These are phyloP conservation scores for Menidia menidia DNA, from an alignment of 2,797 vertebrate genomes.

Conservation along the genomic window DNA sequence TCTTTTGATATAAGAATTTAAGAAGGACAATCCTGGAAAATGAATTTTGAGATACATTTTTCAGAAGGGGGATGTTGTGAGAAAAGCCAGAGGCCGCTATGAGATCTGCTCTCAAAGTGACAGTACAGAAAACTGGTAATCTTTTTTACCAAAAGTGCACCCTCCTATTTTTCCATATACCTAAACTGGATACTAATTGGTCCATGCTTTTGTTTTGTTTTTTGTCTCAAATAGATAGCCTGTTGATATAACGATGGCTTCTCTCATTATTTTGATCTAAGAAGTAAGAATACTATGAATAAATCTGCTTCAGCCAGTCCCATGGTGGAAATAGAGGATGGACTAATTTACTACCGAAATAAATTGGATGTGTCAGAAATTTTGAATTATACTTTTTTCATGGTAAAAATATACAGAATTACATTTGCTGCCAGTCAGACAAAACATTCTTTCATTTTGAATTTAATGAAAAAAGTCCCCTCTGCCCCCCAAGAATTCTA, in stretches of 20 bases:
- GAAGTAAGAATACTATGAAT: background rate
- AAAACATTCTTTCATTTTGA: no score
- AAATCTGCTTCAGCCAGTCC: background rate
- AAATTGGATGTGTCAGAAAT: no score
- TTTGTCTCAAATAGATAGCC: background rate
- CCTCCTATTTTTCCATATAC: background rate
- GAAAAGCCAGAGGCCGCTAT: background rate
- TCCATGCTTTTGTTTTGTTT: background rate
- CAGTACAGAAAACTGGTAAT: background rate
- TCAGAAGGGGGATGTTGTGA: background rate
- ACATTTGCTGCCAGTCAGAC: no score
- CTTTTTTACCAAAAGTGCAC: background rate
- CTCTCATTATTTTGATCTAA: background rate
- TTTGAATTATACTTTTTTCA: no score
- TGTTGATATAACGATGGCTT: background rate
- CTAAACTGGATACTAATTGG: background rate
- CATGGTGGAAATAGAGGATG: no score
- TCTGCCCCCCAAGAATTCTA: no score
- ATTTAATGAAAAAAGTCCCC: no score
- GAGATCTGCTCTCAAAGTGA: background rate
- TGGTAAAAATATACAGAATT: no score
- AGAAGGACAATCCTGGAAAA: background rate
- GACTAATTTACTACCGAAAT: no score
- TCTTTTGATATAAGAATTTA: accelerated
- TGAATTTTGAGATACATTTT: background rate